Evolutionary conservation across 2,797 vertebrate genomes (phyloP).

Genomic region (Melanogrammus aeglefinus): DNA sequence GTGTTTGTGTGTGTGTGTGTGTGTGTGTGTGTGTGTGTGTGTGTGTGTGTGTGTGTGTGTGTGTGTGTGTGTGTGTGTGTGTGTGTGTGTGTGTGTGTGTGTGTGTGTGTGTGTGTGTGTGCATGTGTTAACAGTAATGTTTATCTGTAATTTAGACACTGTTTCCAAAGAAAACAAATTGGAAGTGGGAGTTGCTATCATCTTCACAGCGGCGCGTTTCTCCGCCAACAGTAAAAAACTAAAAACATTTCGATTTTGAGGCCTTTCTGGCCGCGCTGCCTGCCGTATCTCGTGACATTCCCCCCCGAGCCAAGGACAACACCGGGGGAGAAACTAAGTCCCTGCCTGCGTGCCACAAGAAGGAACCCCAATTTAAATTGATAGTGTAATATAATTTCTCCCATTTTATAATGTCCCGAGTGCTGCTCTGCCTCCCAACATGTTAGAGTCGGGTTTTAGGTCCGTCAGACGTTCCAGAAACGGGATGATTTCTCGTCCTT

Average conservation of each 20-base stretch:
- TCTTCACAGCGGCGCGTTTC: neutral
- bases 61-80: neutral
- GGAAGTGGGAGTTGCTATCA: neutral
- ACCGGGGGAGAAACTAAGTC: neutral
- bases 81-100: neutral
- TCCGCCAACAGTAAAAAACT: neutral
- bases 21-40: neutral
- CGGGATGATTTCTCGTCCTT: neutral
- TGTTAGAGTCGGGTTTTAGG: neutral
- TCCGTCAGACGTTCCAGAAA: neutral
- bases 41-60: neutral
- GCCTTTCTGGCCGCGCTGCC: neutral
- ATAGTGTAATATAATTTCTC: neutral
- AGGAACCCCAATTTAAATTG: conserved; percentile 1
- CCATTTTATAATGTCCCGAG: neutral
- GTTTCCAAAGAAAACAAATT: conserved; percentile 3
- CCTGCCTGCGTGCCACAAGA: neutral
- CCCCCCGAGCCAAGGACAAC: neutral
- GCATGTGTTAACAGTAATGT: neutral
- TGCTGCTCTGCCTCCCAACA: neutral
- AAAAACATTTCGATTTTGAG: neutral
- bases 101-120: neutral
- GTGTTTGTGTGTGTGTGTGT: neutral
- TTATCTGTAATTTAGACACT: neutral
- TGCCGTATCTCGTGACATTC: neutral